Base-by-base conservation (phyloP, 1,140 invertebrate species). In the Centruroides vittatus region DNA sequence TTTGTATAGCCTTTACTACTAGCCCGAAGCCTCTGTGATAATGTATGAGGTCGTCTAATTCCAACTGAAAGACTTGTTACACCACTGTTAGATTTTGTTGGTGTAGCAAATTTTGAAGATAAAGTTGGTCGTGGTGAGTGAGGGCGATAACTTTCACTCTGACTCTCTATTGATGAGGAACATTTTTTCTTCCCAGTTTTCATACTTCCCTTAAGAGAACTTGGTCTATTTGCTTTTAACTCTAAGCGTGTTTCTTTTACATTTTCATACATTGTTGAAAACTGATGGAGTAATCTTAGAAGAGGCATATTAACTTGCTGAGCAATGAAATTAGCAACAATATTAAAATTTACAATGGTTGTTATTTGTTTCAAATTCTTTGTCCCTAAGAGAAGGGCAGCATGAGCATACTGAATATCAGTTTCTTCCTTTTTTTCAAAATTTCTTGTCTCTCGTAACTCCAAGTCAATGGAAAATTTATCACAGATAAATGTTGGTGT, bases 231-330 rank as follows among this genome's bases (percentile, higher is more conserved):
- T 61, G 79, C 75, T 62, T 77, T 73, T 55, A 97, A 77, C 67
- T 94, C 91, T 68, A 86, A 85, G 71, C 92, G 87, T 3, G 93
- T 95, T 70, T 94, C 89, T 70, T 93, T 91, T 5, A 95, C 90
- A 76, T 96, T 97, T 74, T 93, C 89, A 75, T 96, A 94, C 90
- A 98, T 95, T 64, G 93, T 94, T 65, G 86, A 89, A 65, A 98
- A 93, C 76, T 98, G 94, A 78, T 97, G 92, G 49, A 97, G 78
- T 35, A 98, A 78, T 59, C 94, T 77, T 35, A 98, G 74, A 48
- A 98, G 74, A 0, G 93, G 92, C 92, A 98, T 96, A 71, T 97
- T 97, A 7, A 93, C 85, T 79, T 85, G 87, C 70, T 93, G 90
- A 59, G 86, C 88, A 67, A 93, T 91, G 67, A 88, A 90, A 55